Evolutionary conservation across 1,140 invertebrate species (phyloP).

Genomic region (Orchestia grillus): DNA sequence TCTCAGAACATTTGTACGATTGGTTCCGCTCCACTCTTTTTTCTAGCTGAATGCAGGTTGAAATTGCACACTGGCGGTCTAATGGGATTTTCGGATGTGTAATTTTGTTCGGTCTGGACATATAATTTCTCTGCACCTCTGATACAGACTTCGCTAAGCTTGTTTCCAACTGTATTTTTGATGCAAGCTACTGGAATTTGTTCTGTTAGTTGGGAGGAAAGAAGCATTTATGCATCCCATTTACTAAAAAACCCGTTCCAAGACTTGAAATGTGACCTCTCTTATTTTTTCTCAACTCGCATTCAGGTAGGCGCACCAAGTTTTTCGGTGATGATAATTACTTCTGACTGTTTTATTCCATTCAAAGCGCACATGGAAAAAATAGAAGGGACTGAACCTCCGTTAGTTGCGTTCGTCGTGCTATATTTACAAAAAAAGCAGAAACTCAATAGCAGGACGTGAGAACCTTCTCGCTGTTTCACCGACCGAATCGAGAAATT

Average conservation of each 20-base stretch:
- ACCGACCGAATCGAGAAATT: not conserved
- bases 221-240: not conserved
- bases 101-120: not conserved
- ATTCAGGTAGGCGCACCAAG: not conserved
- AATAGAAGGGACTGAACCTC: not conserved
- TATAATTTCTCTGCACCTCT: not conserved
- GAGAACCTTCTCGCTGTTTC: not conserved
- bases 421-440: not conserved
- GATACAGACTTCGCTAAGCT: not conserved
- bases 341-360: not conserved
- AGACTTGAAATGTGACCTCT: not conserved
- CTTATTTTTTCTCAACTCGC: not conserved
- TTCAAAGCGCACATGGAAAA: not conserved
- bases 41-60: not conserved
- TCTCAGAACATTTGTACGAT: not conserved
- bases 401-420: not conserved
- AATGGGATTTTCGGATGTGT: not conserved
- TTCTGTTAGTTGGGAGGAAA: not conserved
- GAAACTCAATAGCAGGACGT: not conserved
- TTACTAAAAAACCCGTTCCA: not conserved
- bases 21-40: not conserved
- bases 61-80: not conserved
- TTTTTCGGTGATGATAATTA: not conserved
- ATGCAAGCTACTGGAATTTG: not conserved
- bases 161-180: not conserved